phyloP scores from a whole-genome alignment of 2,888 invertebrate species.

The Acanthoscelides obtectus region DNA sequence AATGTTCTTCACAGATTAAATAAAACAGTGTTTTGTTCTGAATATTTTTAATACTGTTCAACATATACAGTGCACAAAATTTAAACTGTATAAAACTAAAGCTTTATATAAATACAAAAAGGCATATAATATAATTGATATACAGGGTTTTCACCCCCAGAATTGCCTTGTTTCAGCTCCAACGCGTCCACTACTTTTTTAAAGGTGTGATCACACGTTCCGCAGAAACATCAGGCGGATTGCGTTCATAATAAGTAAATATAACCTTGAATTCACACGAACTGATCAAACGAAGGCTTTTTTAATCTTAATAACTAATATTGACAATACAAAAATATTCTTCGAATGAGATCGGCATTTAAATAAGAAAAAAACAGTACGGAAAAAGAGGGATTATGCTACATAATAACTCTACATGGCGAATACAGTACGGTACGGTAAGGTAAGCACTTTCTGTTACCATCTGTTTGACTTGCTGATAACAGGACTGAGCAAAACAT shows the following conservation, averaged over 20 bases:
- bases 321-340: constrained; percentile 29
- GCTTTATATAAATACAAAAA: constrained; percentile 35
- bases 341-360: constrained; percentile 2
- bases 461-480: not conserved
- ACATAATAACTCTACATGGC: not conserved
- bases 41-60: constrained; percentile 41
- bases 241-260: constrained; percentile 1
- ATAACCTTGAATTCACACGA: constrained; percentile 3
- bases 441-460: not conserved
- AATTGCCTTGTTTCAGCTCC: not conserved
- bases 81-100: constrained; percentile 40
- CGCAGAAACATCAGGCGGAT: constrained; percentile 5
- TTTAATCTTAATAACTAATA: constrained; percentile 23
- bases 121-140: constrained; percentile 35
- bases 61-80: constrained; percentile 41
- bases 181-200: constrained; percentile 2
- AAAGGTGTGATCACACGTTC: constrained; percentile 6
- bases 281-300: not conserved
- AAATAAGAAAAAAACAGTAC: constrained; percentile 4
- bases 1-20: not conserved
- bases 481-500: not conserved
- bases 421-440: not conserved
- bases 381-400: constrained; percentile 5
- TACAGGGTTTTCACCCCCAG: constrained; percentile 15
- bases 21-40: constrained; percentile 24